phyloP scores from a whole-genome alignment of 2,888 invertebrate species.

The Amiota minor region DNA sequence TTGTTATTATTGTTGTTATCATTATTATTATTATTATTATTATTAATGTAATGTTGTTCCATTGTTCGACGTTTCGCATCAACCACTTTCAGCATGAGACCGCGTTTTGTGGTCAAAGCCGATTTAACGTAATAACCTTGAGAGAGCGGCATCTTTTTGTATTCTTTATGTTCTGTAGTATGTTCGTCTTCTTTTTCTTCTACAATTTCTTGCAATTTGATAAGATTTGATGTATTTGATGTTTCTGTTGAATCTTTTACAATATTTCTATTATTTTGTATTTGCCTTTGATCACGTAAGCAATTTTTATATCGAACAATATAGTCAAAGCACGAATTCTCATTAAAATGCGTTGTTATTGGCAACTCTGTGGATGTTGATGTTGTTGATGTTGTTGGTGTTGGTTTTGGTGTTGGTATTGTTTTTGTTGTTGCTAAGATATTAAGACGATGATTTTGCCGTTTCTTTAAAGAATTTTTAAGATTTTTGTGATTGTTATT shows the following conservation, averaged over 20 bases:
- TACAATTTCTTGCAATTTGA: not conserved
- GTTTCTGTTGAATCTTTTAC: conserved; percentile 13
- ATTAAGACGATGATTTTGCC: conserved; percentile 5
- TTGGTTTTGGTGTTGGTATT: conserved; percentile 23
- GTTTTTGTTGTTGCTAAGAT: conserved; percentile 15
- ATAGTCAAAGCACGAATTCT: conserved; percentile 19
- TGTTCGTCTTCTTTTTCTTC: not conserved
- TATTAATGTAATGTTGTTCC: conserved; percentile 7
- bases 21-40: conserved; percentile 30
- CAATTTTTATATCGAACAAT: not conserved
- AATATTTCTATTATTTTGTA: not conserved
- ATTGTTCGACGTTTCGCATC: conserved; percentile 42
- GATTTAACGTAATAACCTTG: conserved; percentile 64
- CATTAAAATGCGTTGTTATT: conserved; percentile 1
- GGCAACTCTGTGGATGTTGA: too few species aligned
- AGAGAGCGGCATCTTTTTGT: conserved; percentile 63
- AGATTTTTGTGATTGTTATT: conserved; percentile 34
- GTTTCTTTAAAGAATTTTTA: conserved; percentile 23
- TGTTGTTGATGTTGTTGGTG: conserved; percentile 8
- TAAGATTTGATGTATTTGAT: not conserved
- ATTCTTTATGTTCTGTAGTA: not conserved
- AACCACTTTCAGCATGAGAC: conserved; percentile 43
- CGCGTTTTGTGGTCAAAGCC: conserved; percentile 58
- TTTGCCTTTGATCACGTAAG: conserved; percentile 24
- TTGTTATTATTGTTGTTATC: not conserved